These are phyloP conservation scores for Mormoops blainvillei DNA, from an alignment of 2,113 vertebrate genomes.

Conservation along the genomic window DNA sequence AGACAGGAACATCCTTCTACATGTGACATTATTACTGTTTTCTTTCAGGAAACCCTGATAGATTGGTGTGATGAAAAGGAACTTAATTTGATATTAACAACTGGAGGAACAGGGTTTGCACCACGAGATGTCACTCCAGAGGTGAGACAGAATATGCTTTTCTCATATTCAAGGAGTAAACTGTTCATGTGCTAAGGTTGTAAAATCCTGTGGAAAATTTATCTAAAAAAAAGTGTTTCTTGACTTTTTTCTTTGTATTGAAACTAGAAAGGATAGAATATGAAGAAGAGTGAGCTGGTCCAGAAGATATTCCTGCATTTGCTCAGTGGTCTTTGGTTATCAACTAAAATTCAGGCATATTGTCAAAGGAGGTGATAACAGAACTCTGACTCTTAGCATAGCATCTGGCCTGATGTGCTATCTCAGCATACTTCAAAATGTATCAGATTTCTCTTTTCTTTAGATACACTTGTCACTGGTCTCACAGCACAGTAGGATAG, in stretches of 20 bases:
- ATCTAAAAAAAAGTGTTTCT: not conserved
- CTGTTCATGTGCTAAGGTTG: not conserved
- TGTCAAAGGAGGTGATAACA: not conserved
- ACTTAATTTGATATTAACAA: conserved; percentile 98
- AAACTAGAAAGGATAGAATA: conserved; percentile 13
- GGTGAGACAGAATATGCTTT: conserved; percentile 81
- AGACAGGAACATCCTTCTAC: not conserved
- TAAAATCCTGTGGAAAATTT: not conserved
- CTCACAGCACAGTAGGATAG: not conserved
- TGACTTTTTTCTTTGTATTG: not conserved
- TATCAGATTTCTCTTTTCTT: conserved; percentile 4
- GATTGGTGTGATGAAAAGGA: conserved; percentile 99
- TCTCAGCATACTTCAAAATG: conserved; percentile 22
- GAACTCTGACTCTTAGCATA: conserved; percentile 4
- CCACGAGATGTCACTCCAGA: conserved; percentile 99
- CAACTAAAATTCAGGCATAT: not conserved
- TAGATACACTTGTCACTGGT: not conserved
- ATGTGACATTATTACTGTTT: conserved; percentile 71
- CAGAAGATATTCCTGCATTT: conserved; percentile 12
- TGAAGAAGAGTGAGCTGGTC: not conserved
- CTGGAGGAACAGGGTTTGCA: conserved; percentile 97
- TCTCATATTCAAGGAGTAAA: conserved; percentile 41
- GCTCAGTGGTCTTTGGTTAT: not conserved
- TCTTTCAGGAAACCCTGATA: conserved; percentile 93
- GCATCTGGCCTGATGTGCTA: conserved; percentile 12